Base-by-base conservation (phyloP, 2,113 vertebrate genomes). In the Clarias macrocephalus region DNA sequence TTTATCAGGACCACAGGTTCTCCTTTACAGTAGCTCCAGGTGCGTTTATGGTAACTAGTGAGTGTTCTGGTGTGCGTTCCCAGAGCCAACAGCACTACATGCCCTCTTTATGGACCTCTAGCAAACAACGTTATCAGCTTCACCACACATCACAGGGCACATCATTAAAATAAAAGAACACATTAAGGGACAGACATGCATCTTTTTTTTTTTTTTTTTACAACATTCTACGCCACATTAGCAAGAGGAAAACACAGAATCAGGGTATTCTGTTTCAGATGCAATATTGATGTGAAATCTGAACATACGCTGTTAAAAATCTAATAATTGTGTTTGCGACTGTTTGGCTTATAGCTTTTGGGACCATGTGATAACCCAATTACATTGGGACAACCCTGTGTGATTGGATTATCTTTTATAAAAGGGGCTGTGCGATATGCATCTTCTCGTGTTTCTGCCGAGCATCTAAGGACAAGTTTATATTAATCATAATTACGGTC, bases 121-220 rank as follows among this genome's bases (percentile, higher is more conserved):
- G 70, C 84, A 88, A 86, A 86, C 72, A 83, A 86, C 66, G 70
- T 12, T 80, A 86, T 89, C 81, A 57, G 63, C 54, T 77, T 79
- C 66, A n/a, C 75, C 57, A 57, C 79, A 83, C 54, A 86, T 83
- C 68, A 81, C 18, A 57, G 81, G 23, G 19, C 65, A 57, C 28
- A 19, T 87, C 80, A 81, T 81, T n/a, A 65, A 84, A 83, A 77
- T 21, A 62, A 85, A 85, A 73, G 12, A 6, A 18, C 81, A 73
- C 5, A 56, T 37, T 11, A 63, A 66, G 60, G 62, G 62, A 56
- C 33, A 19, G 42, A 68, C 68, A 15, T 11, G 7, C 19, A 80
- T 42, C 62, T 57, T 30, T 1, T 57, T 37, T 37, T 37, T 37
- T 37, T 37, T 2, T 8, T 57, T 4, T 73, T 77, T 68, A 68